Base-by-base conservation (phyloP, 2,888 invertebrate genomes). In the Ophion costatus region DNA sequence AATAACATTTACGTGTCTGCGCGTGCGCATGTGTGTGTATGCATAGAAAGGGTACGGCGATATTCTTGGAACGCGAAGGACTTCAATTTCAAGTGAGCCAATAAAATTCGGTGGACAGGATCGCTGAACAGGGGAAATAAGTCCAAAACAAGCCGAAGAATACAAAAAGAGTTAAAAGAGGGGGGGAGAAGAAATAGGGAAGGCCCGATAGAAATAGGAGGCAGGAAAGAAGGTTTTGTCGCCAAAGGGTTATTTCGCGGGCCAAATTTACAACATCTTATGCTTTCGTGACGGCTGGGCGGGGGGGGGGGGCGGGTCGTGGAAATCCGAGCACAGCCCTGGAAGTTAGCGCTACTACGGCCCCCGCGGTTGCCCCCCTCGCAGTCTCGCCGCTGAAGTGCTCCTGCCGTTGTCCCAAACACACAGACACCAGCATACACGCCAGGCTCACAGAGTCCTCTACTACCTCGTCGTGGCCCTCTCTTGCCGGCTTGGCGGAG, bases 281-380 rank as follows among this genome's bases (percentile, higher is more conserved):
- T 22, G 79, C 2, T 33, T 74, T 83, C 61, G 51, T 17, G 51
- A 51, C 11, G 17, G 51, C 14, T 14, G 51, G 17, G 14, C 17
- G 17, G 14, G 45, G 14, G 20, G 22, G n/a, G 3, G 59, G 71
- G 76, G 80, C 89, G 89, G 89, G 82, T 84, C 87, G 81, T 78
- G 86, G 88, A 88, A 90, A 89, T 86, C 83, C 84, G 85, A 88
- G 87, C 88, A 91, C 91, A 87, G 90, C 90, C 89, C 92, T 92
- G 90, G 75, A 77, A 82, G 76, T 70, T 70, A 75, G 82, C 51
- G 51, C 51, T 51, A 51, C 86, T 79, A 88, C 88, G 87, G 86
- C 86, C 85, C 87, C 84, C 83, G 45, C 89, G 82, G 84, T 42
- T 38, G 75, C 87, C 86, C 73, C 84, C 85, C 84, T 81, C 81